Base-by-base conservation (phyloP, 1,140 invertebrate species). In the Platyscapa corneri region DNA sequence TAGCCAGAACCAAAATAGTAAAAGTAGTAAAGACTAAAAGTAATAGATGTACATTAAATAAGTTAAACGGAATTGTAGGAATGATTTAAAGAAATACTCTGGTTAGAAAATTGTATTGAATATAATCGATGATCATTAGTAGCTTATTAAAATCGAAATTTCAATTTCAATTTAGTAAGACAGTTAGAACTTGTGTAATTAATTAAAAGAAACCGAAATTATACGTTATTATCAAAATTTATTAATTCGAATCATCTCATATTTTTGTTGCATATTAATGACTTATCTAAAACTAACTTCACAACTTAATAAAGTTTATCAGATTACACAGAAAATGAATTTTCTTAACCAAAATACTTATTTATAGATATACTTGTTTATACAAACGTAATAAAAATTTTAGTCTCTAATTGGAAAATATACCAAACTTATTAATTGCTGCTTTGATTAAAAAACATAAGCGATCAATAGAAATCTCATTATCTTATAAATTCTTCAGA, bases 1-100 rank as follows among this genome's bases (percentile, higher is more conserved):
- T 23, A 27, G 83, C 81, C 84, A 83, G 79, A 80, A 64, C 49
- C 64, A 70, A 67, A 83, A 72, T 85, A 79, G 80, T 84, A 81
- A 70, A 65, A 86, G 70, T 60, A 85, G 83, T 80, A 70, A 64
- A 5, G 56, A 27, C 56, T 60, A 27, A 0, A 60, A 27, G 3
- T 60, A 60, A 60, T 27, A 27, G 23, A 5, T 2, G 56, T 27
- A 27, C 27, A 23, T 27, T 5, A 27, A 27, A 5, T 49, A 53
- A 56, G 32, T 42, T 23, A 56, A 82, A 16, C 18, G 49, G 16
- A 53, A 14, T 49, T 32, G 16, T 65, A 64, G 56, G 60, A 83
- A 74, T 83, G 70, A 49, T 39, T 37, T 30, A 37, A 39, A 42
- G 34, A 65, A 60, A 34, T 76, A 16, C 49, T 82, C 70, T 82